These are phyloP conservation scores for Pagrus major DNA, from an alignment of 2,113 vertebrate species.

Conservation along the genomic window DNA sequence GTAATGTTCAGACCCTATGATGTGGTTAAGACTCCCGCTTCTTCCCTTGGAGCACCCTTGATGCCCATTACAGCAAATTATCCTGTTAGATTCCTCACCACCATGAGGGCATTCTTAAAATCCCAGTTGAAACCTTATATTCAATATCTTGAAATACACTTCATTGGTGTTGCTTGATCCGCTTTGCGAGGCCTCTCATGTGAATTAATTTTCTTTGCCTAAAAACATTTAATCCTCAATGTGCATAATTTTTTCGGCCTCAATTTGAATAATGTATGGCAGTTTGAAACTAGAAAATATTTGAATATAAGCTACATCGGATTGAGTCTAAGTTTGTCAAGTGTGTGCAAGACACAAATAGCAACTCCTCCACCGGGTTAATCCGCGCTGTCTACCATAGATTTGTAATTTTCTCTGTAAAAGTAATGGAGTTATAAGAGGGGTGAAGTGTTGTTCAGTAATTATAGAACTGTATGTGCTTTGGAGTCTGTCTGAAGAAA, in stretches of 20 bases:
- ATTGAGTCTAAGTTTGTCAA: neutral
- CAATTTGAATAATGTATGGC: neutral
- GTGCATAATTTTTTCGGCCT: neutral
- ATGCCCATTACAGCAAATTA: constrained; percentile 65
- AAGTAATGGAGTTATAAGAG: constrained; percentile 4
- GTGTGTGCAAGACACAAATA: neutral
- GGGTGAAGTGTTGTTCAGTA: constrained; percentile 24
- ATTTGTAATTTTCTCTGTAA: constrained; percentile 9
- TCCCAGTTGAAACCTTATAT: constrained; percentile 26
- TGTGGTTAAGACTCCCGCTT: constrained; percentile 38
- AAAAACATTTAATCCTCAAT: neutral
- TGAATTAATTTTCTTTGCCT: constrained; percentile 7
- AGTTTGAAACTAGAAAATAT: constrained; percentile 11
- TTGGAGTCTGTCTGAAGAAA: constrained; percentile 1
- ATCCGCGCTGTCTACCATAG: neutral
- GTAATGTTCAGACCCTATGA: constrained; percentile 44
- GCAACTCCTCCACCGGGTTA: neutral
- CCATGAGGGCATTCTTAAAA: constrained; percentile 38
- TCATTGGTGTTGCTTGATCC: constrained; percentile 9
- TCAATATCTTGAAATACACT: constrained; percentile 17
- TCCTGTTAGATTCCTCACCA: constrained; percentile 49
- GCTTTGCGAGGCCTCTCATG: neutral
- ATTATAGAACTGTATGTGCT: neutral
- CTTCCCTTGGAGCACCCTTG: constrained; percentile 44
- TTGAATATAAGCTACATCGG: neutral